Conservation (phyloP, 1,140 invertebrate genomes). For the Euwallacea fornicatus region DNA sequence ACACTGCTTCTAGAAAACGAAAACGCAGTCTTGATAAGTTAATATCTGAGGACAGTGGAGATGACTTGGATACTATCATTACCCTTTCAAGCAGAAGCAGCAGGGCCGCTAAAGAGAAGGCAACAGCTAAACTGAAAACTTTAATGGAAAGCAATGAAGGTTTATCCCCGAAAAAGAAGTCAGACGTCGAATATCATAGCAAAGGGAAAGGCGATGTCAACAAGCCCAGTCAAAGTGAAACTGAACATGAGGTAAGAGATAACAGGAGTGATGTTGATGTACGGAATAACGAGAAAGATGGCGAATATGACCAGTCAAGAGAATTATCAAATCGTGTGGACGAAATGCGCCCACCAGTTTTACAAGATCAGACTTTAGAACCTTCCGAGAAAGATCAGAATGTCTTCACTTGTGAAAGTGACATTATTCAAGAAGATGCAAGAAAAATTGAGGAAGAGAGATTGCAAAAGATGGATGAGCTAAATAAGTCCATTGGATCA, state of each 20-base stretch:
- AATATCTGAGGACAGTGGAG: constrained; percentile 29
- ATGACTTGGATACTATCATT: constrained; percentile 34
- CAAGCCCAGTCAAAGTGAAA: background rate
- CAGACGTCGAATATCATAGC: too few relatives aligned
- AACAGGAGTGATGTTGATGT: background rate
- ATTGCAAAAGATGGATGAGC: constrained; percentile 47
- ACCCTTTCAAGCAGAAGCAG: constrained; percentile 33
- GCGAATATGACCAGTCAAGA: constrained; percentile 20
- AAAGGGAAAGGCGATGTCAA: too few relatives aligned
- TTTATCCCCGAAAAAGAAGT: background rate
- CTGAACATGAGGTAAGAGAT: background rate
- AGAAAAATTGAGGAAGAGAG: constrained; percentile 47
- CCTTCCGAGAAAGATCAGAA: constrained; percentile 37
- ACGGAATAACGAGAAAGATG: background rate
- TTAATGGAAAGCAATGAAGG: constrained; percentile 32
- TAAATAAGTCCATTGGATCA: constrained; percentile 41
- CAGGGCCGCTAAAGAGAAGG: constrained; percentile 39
- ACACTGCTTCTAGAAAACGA: constrained; percentile 15
- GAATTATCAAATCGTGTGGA: constrained; percentile 2
- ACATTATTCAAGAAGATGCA: constrained; percentile 45
- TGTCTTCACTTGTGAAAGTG: constrained; percentile 47
- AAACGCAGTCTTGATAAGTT: constrained; percentile 28
- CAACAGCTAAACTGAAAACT: constrained; percentile 35
- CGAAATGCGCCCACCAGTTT: background rate
- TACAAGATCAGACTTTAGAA: constrained; percentile 3